phyloP scores from a whole-genome alignment of 2,113 vertebrate genomes.

The Protomyctophum bolini region DNA sequence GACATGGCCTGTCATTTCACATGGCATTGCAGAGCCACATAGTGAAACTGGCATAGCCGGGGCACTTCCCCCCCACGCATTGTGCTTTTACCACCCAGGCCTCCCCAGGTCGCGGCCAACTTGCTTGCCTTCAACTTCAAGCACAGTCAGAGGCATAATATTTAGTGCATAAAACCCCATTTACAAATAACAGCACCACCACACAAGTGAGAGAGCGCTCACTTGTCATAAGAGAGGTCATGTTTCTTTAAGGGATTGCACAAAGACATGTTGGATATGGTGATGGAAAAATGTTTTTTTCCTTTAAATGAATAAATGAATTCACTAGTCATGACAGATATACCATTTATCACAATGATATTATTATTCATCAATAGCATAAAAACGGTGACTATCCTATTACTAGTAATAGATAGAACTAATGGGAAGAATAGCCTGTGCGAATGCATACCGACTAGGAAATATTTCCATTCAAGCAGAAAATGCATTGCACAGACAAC shows the following conservation, averaged over 20 bases:
- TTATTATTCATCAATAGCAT: not conserved
- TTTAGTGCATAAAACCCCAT: conserved; percentile 66
- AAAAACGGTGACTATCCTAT: too few species aligned
- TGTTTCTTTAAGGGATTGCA: conserved; percentile 39
- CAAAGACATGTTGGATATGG: conserved; percentile 43
- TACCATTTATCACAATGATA: not conserved
- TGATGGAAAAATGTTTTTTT: conserved; percentile 32
- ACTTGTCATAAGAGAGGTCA: not conserved
- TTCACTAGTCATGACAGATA: too few species aligned
- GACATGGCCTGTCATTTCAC: conserved; percentile 82
- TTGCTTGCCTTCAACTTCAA: conserved; percentile 68
- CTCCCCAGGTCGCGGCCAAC: conserved; percentile 68
- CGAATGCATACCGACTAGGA: too few species aligned
- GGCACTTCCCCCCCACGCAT: conserved; percentile 55
- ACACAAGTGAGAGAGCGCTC: conserved; percentile 29
- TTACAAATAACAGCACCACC: conserved; percentile 52
- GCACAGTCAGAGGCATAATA: conserved; percentile 66
- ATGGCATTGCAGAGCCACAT: conserved; percentile 75
- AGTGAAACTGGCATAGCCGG: conserved; percentile 76
- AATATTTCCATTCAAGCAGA: too few species aligned
- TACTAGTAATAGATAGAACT: too few species aligned
- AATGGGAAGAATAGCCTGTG: too few species aligned
- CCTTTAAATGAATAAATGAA: not conserved
- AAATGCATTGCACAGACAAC: too few species aligned
- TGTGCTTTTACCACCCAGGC: conserved; percentile 73